Evolutionary conservation across 2,113 vertebrate genomes (phyloP).

Genomic region (Podarcis raffonei): DNA sequence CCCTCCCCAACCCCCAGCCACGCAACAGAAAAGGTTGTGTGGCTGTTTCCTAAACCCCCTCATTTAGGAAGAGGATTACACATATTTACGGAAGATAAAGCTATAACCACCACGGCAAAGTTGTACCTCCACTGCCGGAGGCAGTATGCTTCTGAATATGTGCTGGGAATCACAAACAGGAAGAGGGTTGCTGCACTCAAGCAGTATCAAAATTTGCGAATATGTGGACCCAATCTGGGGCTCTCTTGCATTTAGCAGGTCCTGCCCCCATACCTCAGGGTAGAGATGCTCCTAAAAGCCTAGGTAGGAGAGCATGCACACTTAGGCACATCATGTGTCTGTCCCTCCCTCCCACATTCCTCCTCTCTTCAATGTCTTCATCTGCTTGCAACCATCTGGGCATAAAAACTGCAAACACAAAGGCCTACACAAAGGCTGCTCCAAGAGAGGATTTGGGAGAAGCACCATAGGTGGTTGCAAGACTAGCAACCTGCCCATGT

Average conservation of each 20-base stretch:
- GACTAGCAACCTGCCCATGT: neutral
- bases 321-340: neutral
- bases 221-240: neutral
- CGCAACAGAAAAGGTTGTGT: neutral
- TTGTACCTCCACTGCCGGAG: too few species aligned
- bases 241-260: neutral
- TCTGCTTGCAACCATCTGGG: neutral
- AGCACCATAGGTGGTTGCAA: neutral
- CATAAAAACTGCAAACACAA: neutral
- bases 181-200: too few species aligned
- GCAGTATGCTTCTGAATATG: too few species aligned
- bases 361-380: neutral
- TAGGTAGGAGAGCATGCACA: neutral
- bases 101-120: too few species aligned
- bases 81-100: too few species aligned
- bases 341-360: neutral
- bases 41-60: neutral
- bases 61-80: too few species aligned
- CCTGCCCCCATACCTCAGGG: neutral
- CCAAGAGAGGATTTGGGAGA: neutral
- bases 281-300: neutral
- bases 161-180: too few species aligned
- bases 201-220: too few species aligned
- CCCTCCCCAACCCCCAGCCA: neutral
- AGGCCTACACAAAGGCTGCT: conserved; percentile 14